Base-by-base conservation (phyloP, 2,888 invertebrate species). In the Sussaba pulchella region DNA sequence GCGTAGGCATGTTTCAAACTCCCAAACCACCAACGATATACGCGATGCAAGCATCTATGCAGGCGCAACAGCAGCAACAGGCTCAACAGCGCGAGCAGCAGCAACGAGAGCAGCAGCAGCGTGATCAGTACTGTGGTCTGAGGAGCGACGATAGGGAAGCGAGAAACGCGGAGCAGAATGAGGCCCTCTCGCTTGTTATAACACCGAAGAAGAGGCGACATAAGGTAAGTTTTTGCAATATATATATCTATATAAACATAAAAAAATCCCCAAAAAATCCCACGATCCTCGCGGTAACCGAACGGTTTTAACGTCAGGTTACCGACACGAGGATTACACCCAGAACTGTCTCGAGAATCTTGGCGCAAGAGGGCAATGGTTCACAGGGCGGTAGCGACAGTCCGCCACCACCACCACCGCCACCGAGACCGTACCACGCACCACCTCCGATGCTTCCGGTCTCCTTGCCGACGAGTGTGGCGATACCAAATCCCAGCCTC, bases 151-250 rank as follows among this genome's bases (percentile, higher is more conserved):
- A 92, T 36, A 87, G 92, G 69, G 92, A 92, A 78, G 90, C 86
- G 81, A 90, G 92, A 88, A 96, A 96, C 90, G 96, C 97, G 50
- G 98, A 98, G 92, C 98, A 98, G 92, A 97, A 97, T 92, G 98
- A 98, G 92, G 98, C 99, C 2, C 95, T 99, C 75, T 98, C 98
- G 91, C 94, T 99, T 88, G 98, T 99, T 78, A 98, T 99, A 86
- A 97, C 97, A 59, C 97, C 98, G 1, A 98, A 98, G 93, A 99
- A 98, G 94, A 99, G 98, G 93, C 95, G 99, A 73, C 98, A 99
- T 91, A 99, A 99, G 96, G 97, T 93, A 82, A 83, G 78, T 54
- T 31, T 17, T 24, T 12, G 31, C 31, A 31, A 43, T 43, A 31
- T 31, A 31, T 31, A 31, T 31, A 31, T 31, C 2, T 31, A 31